Percentiles rank a stretch among this genome's conserved stretches.
Conservation (phyloP, 2,113 vertebrate genomes). For the Xiphorhynchus elegans region DNA sequence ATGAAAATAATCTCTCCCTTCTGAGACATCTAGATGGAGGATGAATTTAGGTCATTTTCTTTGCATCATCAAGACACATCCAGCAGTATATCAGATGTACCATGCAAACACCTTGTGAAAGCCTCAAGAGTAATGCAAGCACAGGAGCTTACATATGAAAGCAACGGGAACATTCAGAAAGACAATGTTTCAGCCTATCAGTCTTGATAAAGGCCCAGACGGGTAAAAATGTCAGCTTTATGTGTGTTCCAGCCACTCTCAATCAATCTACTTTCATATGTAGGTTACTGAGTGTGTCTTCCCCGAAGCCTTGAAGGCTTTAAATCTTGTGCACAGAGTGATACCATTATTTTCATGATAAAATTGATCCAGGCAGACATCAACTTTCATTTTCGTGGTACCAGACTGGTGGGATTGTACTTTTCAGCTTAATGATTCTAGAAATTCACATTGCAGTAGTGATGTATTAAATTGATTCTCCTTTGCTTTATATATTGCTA, state of each 20-base stretch:
- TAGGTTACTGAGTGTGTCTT: constrained; percentile 46
- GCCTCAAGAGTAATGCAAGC: constrained; percentile 21
- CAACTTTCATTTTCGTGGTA: constrained; percentile 58
- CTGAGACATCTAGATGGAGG: background rate
- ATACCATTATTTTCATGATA: constrained; percentile 33
- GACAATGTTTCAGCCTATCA: constrained; percentile 20
- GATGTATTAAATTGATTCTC: constrained; percentile 46
- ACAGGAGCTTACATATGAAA: constrained; percentile 16
- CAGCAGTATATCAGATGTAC: background rate
- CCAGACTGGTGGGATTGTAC: constrained; percentile 62
- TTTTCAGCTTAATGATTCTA: constrained; percentile 64
- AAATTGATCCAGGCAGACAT: constrained; percentile 54
- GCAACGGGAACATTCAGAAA: background rate
- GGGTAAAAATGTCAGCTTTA: constrained; percentile 37
- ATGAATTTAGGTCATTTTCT: background rate
- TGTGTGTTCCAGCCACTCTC: constrained; percentile 12
- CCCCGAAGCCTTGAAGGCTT: constrained; percentile 20
- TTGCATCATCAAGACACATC: background rate
- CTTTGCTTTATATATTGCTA: constrained; percentile 12
- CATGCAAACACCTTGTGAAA: background rate
- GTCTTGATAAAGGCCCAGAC: background rate
- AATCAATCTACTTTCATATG: constrained; percentile 8
- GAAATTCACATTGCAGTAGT: constrained; percentile 50
- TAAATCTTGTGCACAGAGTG: constrained; percentile 28
- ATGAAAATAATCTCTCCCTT: background rate